Percentiles rank a stretch among this genome's conserved stretches.
These are phyloP conservation scores for Oenanthe melanoleuca DNA, from an alignment of 2,113 vertebrate species.

Conservation along the genomic window DNA sequence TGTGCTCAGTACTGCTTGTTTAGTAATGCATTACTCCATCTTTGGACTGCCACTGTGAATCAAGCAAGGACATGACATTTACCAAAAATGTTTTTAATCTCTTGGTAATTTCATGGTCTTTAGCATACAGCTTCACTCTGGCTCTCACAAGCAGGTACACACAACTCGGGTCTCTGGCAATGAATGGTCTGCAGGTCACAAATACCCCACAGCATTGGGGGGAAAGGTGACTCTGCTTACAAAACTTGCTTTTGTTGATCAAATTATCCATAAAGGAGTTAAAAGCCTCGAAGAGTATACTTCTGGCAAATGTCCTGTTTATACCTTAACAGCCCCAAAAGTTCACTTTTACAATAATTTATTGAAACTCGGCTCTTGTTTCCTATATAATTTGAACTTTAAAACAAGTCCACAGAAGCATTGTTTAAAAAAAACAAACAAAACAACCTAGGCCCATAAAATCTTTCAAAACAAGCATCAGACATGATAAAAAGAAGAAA, in stretches of 20 bases:
- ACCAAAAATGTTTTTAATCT: neutral
- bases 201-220: fast-evolving
- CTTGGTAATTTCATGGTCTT: neutral
- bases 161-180: neutral
- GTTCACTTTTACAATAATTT: neutral
- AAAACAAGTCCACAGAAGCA: neutral
- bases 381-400: neutral
- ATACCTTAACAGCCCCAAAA: neutral
- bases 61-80: neutral
- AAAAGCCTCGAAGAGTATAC: neutral
- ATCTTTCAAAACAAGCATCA: neutral
- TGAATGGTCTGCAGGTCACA: neutral
- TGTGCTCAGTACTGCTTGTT: neutral
- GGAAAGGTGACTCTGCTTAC: neutral
- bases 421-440: neutral
- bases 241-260: neutral
- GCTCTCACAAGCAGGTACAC: neutral
- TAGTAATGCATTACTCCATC: neutral
- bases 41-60: neutral
- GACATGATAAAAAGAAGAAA: neutral
- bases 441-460: neutral
- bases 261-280: neutral
- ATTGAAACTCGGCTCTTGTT: neutral
- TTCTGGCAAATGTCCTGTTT: neutral
- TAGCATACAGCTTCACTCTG: neutral